Evolutionary conservation across 2,888 invertebrate genomes (phyloP).

Genomic region (Drosophila nigritarsus): DNA sequence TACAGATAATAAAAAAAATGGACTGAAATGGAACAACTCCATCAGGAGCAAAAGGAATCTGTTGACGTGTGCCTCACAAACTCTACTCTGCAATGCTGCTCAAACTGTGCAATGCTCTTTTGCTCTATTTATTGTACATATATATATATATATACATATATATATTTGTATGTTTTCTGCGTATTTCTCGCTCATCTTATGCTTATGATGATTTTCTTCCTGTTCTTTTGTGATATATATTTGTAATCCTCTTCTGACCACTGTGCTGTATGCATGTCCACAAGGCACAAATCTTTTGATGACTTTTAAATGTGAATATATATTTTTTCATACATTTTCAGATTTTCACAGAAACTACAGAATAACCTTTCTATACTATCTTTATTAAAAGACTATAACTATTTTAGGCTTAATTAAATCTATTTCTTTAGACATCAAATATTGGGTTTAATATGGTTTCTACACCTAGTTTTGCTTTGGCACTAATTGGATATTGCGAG

Average conservation of each 20-base stretch:
- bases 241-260: constrained; percentile 6
- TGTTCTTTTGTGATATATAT: constrained; percentile 1
- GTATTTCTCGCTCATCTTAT: constrained; percentile 21
- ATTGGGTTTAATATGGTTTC: background rate
- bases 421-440: background rate
- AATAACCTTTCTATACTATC: background rate
- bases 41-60: constrained; percentile 40
- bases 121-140: constrained; percentile 8
- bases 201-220: constrained; percentile 12
- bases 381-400: background rate
- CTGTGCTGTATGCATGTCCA: constrained; percentile 25
- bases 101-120: constrained; percentile 49
- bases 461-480: background rate
- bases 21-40: constrained; percentile 20
- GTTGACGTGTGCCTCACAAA: constrained; percentile 43
- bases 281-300: constrained; percentile 11
- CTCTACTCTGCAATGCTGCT: constrained; percentile 31
- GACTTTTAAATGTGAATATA: constrained; percentile 6
- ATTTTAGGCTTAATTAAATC: background rate
- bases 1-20: constrained; percentile 43
- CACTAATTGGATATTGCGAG: constrained; percentile 3
- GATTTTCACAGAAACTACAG: background rate
- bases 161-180: constrained; percentile 15
- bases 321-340: constrained; percentile 19
- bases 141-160: constrained; percentile 4